Evolutionary conservation across 2,113 vertebrate species (phyloP).

Genomic region (Formicarius rufipectus): DNA sequence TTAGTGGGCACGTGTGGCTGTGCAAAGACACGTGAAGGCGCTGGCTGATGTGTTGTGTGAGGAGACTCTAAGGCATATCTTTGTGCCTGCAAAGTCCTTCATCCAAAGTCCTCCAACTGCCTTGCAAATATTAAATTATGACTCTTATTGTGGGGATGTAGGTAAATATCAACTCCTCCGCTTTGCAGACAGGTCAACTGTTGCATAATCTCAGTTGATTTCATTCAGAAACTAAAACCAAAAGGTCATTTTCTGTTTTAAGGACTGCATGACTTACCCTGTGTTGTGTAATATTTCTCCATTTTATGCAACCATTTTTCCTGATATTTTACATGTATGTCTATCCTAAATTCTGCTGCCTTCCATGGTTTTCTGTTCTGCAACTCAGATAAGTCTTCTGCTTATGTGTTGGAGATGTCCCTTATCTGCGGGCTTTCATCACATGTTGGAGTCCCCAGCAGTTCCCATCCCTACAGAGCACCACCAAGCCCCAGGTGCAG

Average conservation of each 20-base stretch:
- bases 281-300: background rate
- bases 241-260: constrained; percentile 5
- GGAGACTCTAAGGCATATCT: rapidly evolving
- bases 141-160: background rate
- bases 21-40: background rate
- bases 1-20: background rate
- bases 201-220: background rate
- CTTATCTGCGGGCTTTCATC: background rate
- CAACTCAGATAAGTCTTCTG: background rate
- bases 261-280: background rate
- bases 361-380: background rate
- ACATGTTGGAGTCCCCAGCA: background rate
- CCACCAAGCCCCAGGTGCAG: background rate
- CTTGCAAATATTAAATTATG: background rate
- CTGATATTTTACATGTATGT: background rate
- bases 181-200: background rate
- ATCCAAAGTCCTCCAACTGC: constrained; percentile 27
- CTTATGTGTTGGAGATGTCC: background rate
- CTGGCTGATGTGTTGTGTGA: rapidly evolving
- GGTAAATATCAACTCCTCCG: background rate
- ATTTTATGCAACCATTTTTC: background rate
- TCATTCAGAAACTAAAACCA: constrained; percentile 51
- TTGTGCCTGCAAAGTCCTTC: background rate
- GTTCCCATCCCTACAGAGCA: background rate
- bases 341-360: background rate